Conservation (phyloP, 2,113 vertebrate species). For the Xiphophorus maculatus region DNA sequence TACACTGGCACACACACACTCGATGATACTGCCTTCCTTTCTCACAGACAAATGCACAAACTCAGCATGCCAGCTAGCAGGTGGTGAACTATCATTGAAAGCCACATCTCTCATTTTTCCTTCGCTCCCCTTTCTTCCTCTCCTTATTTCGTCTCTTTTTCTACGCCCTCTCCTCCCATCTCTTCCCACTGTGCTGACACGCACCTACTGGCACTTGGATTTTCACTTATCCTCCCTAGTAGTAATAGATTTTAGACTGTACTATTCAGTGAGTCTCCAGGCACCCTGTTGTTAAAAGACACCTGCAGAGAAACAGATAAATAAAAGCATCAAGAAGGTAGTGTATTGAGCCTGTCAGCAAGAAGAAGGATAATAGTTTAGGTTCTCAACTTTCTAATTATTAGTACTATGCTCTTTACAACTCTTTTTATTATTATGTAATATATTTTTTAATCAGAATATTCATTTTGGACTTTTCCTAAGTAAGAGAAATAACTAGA, state of each 20-base stretch:
- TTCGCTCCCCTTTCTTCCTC: constrained; percentile 26
- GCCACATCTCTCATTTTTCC: constrained; percentile 50
- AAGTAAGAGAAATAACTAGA: not conserved
- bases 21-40: constrained; percentile 32
- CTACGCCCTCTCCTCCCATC: constrained; percentile 12
- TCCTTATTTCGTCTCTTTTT: constrained; percentile 48
- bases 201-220: constrained; percentile 70
- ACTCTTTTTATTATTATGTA: constrained; percentile 10
- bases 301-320: constrained; percentile 67
- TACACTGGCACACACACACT: constrained; percentile 26
- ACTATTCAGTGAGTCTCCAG: constrained; percentile 59
- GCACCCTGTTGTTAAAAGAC: constrained; percentile 59
- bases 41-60: constrained; percentile 44
- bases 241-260: constrained; percentile 70
- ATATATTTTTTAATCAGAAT: not conserved
- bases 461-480: constrained; percentile 10
- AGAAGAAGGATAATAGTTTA: constrained; percentile 37
- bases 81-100: constrained; percentile 62
- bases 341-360: constrained; percentile 34
- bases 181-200: constrained; percentile 67
- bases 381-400: constrained; percentile 29
- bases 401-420: constrained; percentile 15
- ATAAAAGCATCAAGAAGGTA: constrained; percentile 48
- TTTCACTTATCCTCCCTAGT: constrained; percentile 71
- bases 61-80: constrained; percentile 58